A percentile compares a stretch with the other conserved stretches of the same genome.
These are phyloP conservation scores for Nephrotoma flavescens DNA, from an alignment of 2,888 invertebrate genomes.

Conservation along the genomic window DNA sequence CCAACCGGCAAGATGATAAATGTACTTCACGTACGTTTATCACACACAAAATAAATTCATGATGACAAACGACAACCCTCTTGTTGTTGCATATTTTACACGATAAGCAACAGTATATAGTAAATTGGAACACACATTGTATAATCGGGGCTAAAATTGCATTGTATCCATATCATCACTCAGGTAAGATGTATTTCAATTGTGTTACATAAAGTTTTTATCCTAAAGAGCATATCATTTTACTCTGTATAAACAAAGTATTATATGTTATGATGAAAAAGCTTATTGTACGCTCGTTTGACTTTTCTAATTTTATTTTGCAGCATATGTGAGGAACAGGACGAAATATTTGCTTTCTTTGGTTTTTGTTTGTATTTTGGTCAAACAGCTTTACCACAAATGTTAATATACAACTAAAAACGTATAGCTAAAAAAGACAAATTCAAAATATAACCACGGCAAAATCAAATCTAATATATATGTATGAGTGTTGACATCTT, in stretches of 20 bases:
- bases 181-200: neutral
- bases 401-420: neutral
- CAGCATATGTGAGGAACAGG: neutral
- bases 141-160: neutral
- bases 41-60: neutral
- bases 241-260: neutral
- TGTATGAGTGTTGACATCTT: neutral
- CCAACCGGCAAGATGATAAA: neutral
- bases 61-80: neutral
- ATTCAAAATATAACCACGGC: neutral
- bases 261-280: neutral
- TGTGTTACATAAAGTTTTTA: neutral
- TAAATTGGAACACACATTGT: neutral
- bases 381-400: neutral
- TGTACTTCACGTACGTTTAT: neutral
- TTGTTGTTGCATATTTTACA: neutral
- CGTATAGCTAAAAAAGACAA: neutral
- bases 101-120: neutral
- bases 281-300: neutral
- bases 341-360: neutral
- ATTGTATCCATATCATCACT: neutral
- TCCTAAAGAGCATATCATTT: neutral
- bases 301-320: no score
- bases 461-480: neutral
- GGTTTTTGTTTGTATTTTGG: neutral